Conservation (phyloP, 2,888 invertebrate genomes). For the Drosophila mimetica region DNA sequence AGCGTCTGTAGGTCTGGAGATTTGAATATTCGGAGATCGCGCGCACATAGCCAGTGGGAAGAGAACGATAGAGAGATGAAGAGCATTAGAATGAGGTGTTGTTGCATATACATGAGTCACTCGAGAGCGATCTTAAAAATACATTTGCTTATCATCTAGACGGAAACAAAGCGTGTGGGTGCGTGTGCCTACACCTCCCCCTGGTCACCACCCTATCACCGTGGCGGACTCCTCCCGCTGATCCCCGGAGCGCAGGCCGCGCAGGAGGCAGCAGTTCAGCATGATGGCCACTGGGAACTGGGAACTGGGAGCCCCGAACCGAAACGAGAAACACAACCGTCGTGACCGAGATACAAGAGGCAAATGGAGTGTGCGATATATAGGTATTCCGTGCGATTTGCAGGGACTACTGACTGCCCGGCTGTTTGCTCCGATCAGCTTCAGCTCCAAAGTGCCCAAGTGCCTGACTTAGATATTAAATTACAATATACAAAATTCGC, state of each 20-base stretch:
- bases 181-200: slow-evolving; percentile 24
- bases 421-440: slow-evolving; percentile 1
- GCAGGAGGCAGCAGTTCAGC: slow-evolving; percentile 1
- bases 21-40: background rate
- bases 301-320: no score
- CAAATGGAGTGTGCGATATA: slow-evolving; percentile 5
- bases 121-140: slow-evolving; percentile 36
- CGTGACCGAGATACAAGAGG: slow-evolving; percentile 3
- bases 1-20: slow-evolving; percentile 85
- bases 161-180: slow-evolving; percentile 44
- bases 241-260: background rate
- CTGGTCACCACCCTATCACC: slow-evolving; percentile 22
- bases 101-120: slow-evolving; percentile 1
- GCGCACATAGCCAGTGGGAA: background rate
- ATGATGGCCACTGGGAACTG: background rate
- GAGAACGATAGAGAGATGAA: background rate
- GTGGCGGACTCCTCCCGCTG: slow-evolving; percentile 9
- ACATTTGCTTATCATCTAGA: slow-evolving; percentile 39
- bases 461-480: background rate
- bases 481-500: slow-evolving; percentile 47
- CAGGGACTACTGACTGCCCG: background rate
- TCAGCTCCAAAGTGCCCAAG: background rate
- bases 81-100: background rate
- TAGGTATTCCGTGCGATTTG: slow-evolving; percentile 3
- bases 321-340: slow-evolving; percentile 23